phyloP scores from a whole-genome alignment of 2,797 vertebrate genomes.

The Craterocephalus amniculus region DNA sequence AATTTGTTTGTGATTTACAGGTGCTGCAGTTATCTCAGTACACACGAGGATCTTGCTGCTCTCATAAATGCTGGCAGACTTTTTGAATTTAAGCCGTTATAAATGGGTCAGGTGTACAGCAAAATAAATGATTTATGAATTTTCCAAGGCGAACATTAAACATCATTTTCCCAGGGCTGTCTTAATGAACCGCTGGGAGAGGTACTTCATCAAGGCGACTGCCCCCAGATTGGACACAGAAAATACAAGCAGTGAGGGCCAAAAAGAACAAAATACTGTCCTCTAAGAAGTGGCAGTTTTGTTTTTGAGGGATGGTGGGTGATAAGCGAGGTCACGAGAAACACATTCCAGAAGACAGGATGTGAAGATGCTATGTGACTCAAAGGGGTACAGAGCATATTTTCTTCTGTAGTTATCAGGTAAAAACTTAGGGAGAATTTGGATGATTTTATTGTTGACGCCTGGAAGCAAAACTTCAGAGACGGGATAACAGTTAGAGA shows the following conservation, averaged over 20 bases:
- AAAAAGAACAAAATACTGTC: constrained; percentile 57
- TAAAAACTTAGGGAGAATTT: constrained; percentile 39
- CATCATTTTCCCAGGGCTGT: constrained; percentile 83
- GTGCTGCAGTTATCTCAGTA: constrained; percentile 61
- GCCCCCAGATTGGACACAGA: constrained; percentile 69
- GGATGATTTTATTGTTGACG: constrained; percentile 32
- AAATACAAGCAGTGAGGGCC: constrained; percentile 63
- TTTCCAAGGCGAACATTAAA: constrained; percentile 80
- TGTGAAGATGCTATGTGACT: constrained; percentile 55
- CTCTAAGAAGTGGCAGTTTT: constrained; percentile 50
- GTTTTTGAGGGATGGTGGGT: constrained; percentile 19
- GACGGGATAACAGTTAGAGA: constrained; percentile 29
- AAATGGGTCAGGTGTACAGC: constrained; percentile 82
- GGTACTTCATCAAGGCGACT: constrained; percentile 78
- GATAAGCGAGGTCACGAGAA: constrained; percentile 55
- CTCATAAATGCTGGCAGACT: constrained; percentile 71
- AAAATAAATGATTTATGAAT: constrained; percentile 86
- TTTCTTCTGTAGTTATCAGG: constrained; percentile 49
- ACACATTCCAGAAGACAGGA: constrained; percentile 49
- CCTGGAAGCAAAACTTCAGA: constrained; percentile 47
- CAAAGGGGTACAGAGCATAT: constrained; percentile 42
- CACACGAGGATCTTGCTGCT: constrained; percentile 43
- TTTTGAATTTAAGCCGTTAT: constrained; percentile 70
- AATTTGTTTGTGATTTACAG: constrained; percentile 50
- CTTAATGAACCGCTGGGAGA: constrained; percentile 83